Percentiles rank a stretch among this genome's conserved stretches.
Conservation (phyloP, 2,113 vertebrate genomes). For the Mus spicilegus region DNA sequence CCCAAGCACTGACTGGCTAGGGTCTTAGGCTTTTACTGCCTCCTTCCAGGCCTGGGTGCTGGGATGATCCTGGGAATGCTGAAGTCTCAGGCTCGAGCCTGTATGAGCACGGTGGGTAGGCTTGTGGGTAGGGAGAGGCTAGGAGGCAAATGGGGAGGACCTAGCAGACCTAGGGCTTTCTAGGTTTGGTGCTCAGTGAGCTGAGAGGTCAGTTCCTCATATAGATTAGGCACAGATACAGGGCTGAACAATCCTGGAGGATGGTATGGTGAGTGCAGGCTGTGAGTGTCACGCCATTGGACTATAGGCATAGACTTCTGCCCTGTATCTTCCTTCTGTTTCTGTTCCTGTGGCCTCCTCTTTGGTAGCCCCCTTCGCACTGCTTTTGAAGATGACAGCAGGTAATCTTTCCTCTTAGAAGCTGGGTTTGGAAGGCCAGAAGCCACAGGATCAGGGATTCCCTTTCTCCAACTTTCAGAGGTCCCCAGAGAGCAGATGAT, state of each 20-base stretch:
- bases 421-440: neutral
- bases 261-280: neutral
- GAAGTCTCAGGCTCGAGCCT: neutral
- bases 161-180: neutral
- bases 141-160: neutral
- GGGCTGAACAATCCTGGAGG: neutral
- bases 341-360: neutral
- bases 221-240: neutral
- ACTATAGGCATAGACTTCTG: too few species aligned
- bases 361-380: accelerated
- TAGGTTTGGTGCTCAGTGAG: neutral
- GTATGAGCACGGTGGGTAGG: neutral
- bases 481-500: conserved; percentile 6
- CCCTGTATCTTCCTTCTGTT: neutral
- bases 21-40: neutral
- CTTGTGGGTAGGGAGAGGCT: accelerated
- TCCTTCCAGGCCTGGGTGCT: neutral
- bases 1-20: neutral
- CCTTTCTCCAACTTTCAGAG: conserved; percentile 15
- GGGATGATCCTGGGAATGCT: neutral
- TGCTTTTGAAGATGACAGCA: neutral
- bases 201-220: neutral
- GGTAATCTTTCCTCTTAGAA: neutral
- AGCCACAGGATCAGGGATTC: neutral
- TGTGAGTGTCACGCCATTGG: accelerated